Evolutionary conservation across 2,797 vertebrate species (phyloP), one percentile per base, ranked within the genome.

Genomic region (Loriculus beryllinus): DNA sequence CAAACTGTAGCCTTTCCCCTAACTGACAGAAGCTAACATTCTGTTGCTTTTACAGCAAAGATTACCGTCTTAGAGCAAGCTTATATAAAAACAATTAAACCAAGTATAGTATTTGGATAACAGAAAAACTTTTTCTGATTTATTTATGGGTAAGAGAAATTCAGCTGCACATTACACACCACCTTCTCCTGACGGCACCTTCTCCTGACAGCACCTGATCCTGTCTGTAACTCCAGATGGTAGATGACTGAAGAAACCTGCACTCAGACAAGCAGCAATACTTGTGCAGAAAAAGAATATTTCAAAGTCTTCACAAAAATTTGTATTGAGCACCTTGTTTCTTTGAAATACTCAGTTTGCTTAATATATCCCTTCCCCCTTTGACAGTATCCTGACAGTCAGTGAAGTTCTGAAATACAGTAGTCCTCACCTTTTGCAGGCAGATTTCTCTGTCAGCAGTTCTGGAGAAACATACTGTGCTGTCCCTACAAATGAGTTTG

Each of bases 391-490:
- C 63, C 52, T 64, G 35, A 69, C 19, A 54, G n/a, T n/a, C 31
- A 45, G 47, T 64, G 9, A 74, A 39, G 42, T 42, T 69, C 52
- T 70, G 35, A 69, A 54, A 51, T 33, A 71, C 5, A 78, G 7
- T 4, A 67, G 17, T 69, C 52, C 91, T 98, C 97, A 99, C 99
- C 99, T 99, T 97, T 99, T 99, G 98, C 99, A 99, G 79, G 99
- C 99, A 16, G 99, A 99, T 98, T 99, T 99, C 97, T 99, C 99
- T 26, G 99, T 99, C 97, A 99, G 98, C 96, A 99, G 98, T 96
- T 99, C 99, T 64, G 99, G 99, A 95, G 99, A 99, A 94, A 99
- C 99, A 49, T 99, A 99, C 96, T 99, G 99, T 76, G 99, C 99
- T 69, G 99, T 99, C 94, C 99, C 99, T 64, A 99, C 99, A 96